These are phyloP conservation scores for Tenthredo mesomela DNA, from an alignment of 2,888 invertebrate species.

Conservation along the genomic window DNA sequence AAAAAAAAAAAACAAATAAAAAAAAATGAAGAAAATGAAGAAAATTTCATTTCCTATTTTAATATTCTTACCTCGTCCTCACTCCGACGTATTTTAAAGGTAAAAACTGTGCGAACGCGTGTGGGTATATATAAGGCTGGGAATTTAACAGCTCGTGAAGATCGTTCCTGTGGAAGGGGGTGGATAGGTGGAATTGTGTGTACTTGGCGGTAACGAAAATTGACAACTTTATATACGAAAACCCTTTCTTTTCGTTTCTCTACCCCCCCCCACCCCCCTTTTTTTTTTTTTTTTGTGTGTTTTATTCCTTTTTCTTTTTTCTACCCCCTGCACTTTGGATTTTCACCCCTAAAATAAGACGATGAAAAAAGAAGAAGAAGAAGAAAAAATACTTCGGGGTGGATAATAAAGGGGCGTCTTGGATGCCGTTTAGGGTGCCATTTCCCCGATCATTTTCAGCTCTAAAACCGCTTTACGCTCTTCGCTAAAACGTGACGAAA, in stretches of 20 bases:
- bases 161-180: background rate
- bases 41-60: background rate
- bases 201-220: background rate
- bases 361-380: background rate
- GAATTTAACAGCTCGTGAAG: slow-evolving; percentile 6
- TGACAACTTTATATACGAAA: slow-evolving; percentile 30
- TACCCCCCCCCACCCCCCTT: no score
- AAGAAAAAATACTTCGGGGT: background rate
- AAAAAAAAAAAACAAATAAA: background rate
- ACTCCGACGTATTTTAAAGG: background rate
- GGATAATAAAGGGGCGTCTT: slow-evolving; percentile 21
- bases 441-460: slow-evolving; percentile 49
- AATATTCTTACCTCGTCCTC: background rate
- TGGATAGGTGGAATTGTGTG: background rate
- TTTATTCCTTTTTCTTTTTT: background rate
- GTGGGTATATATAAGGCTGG: background rate
- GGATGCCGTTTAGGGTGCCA: slow-evolving; percentile 32
- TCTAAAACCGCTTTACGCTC: slow-evolving; percentile 37
- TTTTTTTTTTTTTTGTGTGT: no score
- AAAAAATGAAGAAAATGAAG: no score
- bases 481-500: slow-evolving; percentile 23
- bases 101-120: background rate
- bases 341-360: background rate
- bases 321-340: background rate
- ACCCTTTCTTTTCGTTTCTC: background rate